Base-by-base conservation (phyloP, 2,797 vertebrate species). In the Acanthis flammea region DNA sequence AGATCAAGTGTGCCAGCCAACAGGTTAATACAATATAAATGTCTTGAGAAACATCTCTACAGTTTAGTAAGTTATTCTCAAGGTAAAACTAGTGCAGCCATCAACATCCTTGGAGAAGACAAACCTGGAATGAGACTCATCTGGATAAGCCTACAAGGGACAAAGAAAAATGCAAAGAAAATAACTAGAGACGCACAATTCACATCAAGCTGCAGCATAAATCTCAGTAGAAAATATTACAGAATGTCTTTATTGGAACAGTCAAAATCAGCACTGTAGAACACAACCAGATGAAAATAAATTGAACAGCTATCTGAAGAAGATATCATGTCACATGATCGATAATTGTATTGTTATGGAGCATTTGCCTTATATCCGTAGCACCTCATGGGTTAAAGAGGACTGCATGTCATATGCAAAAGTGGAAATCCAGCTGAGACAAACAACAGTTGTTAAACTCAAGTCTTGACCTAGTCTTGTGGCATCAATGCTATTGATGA, bases 101-200 rank as follows among this genome's bases (percentile, higher is more conserved):
- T 19, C 27, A 82, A 60, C 14, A 61, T 16, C 41, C 70, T 15
- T 30, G 72, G 16, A 78, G 10, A 35, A 86, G 47, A 92, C 83
- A 92, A 78, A 88, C 68, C 88, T 92, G 77, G 28, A 67, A 75
- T 62, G 18, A 86, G 48, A 86, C 35, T 87, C 37, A 83, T 55
- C 80, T 70, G 50, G 58, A 72, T 62, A 77, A 44, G 44, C 60
- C 94, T 96, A 92, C 7, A 72, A 76, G 21, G 54, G 24, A 75
- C 44, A 91, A 80, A 79, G 19, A 88, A 17, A 92, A 95, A 84
- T 15, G 8, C 42, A 86, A 22, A 89, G 57, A 70, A 75, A 90
- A 51, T 77, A 89, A 76, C 74, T 80, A 80, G 18, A 57, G 28
- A 18, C 16, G 30, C 51, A 63, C 19, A 50, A 51, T 37, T 85